These are phyloP conservation scores for Tragelaphus buxtoni DNA, from an alignment of 2,113 vertebrate genomes.

Conservation along the genomic window DNA sequence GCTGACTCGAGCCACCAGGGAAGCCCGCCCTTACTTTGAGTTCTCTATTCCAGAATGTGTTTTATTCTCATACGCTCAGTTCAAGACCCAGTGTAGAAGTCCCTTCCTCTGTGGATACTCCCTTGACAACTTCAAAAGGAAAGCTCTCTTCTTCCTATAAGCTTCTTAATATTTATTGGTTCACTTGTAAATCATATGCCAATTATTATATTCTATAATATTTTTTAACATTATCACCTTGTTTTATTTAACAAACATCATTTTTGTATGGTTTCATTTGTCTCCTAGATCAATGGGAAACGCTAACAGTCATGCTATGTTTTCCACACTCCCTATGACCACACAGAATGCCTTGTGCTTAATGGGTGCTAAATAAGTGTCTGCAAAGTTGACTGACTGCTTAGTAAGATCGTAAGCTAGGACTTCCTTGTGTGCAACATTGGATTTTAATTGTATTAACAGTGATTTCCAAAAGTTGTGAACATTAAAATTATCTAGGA, in stretches of 20 bases:
- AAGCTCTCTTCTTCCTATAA: not conserved
- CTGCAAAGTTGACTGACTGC: not conserved
- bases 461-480: not conserved
- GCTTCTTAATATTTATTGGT: not conserved
- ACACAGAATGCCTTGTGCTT: not conserved
- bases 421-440: not conserved
- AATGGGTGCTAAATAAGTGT: not conserved
- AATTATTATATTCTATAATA: not conserved
- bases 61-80: not conserved
- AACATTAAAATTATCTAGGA: not conserved
- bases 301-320: not conserved
- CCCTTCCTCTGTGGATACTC: not conserved
- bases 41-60: not conserved
- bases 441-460: slow-evolving; percentile 26
- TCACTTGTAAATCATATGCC: not conserved
- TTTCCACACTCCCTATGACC: not conserved
- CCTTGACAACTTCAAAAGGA: not conserved
- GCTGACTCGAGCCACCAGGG: not conserved
- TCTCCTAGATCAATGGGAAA: not conserved
- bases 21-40: not conserved
- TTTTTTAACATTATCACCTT: not conserved
- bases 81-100: not conserved
- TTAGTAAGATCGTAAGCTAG: slow-evolving; percentile 24
- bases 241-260: not conserved
- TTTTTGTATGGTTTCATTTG: not conserved